A percentile compares a stretch with the other conserved stretches of the same genome.
Evolutionary conservation across 2,888 invertebrate species (phyloP).

Genomic region (Alloscopus bannaensis): DNA sequence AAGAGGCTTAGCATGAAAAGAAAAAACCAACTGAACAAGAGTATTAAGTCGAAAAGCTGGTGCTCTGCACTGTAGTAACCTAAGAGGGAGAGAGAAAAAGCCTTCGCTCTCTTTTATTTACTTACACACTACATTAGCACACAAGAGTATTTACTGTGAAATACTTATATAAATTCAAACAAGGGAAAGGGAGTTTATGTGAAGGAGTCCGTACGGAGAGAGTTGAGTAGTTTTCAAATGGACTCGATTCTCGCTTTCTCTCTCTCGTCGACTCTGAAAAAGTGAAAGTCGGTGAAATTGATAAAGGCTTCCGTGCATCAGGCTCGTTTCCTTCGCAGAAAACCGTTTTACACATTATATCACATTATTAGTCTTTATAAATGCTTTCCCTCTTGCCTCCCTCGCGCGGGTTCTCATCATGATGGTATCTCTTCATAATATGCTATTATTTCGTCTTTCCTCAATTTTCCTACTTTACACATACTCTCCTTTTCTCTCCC

Average conservation of each 20-base stretch:
- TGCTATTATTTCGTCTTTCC: neutral
- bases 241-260: too few species aligned
- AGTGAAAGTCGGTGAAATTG: conserved; percentile 66
- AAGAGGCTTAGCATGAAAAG: conserved; percentile 63
- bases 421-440: neutral
- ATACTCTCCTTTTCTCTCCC: neutral
- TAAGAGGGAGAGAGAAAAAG: neutral
- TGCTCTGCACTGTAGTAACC: neutral
- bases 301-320: conserved; percentile 57
- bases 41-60: conserved; percentile 61
- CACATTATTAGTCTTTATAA: conserved; percentile 28
- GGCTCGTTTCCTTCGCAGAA: conserved; percentile 39
- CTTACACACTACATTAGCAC: neutral
- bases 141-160: too few species aligned
- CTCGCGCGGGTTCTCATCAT: conserved; percentile 4
- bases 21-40: conserved; percentile 33
- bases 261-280: too few species aligned
- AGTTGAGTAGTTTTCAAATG: neutral
- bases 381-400: conserved; percentile 25
- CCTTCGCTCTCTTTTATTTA: conserved; percentile 10
- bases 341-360: conserved; percentile 18
- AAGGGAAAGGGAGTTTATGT: too few species aligned
- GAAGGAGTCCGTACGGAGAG: too few species aligned
- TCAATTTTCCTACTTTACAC: neutral
- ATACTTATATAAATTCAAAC: too few species aligned